Percentiles rank a stretch among this genome's conserved stretches.
Evolutionary conservation across 2,888 invertebrate genomes (phyloP).

Genomic region (Bruchidius siliquastri): DNA sequence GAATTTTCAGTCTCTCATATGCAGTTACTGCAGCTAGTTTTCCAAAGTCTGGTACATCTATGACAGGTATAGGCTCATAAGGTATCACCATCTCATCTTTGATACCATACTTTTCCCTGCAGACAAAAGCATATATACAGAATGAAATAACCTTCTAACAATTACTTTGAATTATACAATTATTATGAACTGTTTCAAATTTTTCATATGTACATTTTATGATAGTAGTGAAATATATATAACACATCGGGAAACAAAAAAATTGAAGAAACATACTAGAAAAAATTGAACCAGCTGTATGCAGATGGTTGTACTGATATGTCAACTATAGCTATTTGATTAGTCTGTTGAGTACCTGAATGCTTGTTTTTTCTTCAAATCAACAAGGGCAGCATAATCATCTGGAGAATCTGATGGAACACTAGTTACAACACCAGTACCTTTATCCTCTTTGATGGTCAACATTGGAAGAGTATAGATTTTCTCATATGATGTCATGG

Average conservation of each 20-base stretch:
- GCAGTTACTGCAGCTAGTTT: slow-evolving; percentile 76
- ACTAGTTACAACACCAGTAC: slow-evolving; percentile 96
- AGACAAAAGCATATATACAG: not conserved
- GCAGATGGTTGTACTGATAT: no score
- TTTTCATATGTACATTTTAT: no score
- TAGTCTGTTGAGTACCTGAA: no score
- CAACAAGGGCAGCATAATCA: slow-evolving; percentile 92
- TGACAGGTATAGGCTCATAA: slow-evolving; percentile 64
- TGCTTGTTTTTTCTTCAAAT: slow-evolving; percentile 90
- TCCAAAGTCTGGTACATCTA: slow-evolving; percentile 88
- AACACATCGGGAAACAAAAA: no score
- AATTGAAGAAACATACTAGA: no score
- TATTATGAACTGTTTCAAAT: no score
- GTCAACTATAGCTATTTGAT: no score
- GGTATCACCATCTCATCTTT: slow-evolving; percentile 69
- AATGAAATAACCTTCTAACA: no score
- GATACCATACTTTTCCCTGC: slow-evolving; percentile 89
- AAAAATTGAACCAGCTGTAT: no score
- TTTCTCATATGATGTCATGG: slow-evolving; percentile 73
- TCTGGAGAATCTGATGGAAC: slow-evolving; percentile 99
- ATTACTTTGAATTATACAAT: no score
- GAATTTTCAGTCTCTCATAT: slow-evolving; percentile 88
- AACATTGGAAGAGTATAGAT: slow-evolving; percentile 97
- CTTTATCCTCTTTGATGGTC: slow-evolving; percentile 96
- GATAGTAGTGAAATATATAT: no score